Evolutionary conservation across 1,140 invertebrate genomes (phyloP).

Genomic region (Pteromalus puparum): DNA sequence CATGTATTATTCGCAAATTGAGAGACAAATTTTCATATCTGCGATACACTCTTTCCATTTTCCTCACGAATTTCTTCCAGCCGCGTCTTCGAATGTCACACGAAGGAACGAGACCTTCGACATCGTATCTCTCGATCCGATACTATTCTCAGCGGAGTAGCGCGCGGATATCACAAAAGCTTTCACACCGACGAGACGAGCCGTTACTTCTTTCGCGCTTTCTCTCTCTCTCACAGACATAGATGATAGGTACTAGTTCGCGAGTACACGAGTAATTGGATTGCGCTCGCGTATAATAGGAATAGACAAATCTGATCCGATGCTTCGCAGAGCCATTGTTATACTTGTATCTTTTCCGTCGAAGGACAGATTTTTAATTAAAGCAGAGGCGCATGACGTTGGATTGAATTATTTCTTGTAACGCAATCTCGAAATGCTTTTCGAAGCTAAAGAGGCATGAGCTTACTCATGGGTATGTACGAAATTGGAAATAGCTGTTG

Average conservation of each 20-base stretch:
- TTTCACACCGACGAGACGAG: conserved; percentile 8
- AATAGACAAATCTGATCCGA: background rate
- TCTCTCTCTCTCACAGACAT: background rate
- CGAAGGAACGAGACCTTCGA: background rate
- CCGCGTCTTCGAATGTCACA: background rate
- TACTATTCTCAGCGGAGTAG: background rate
- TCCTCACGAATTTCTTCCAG: background rate
- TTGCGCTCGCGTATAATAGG: background rate
- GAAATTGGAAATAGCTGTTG: background rate
- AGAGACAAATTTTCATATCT: background rate
- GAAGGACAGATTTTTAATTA: background rate
- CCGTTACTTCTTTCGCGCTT: background rate
- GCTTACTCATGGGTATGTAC: background rate
- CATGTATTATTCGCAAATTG: too few relatives aligned
- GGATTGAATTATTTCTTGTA: background rate
- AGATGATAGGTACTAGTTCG: background rate
- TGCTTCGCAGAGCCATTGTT: background rate
- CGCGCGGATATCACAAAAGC: background rate
- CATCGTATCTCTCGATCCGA: background rate
- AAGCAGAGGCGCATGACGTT: background rate
- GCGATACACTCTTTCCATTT: background rate
- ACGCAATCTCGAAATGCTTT: background rate
- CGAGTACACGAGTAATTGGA: background rate
- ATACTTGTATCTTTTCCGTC: background rate
- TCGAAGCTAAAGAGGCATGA: background rate